Base-by-base conservation (phyloP, 2,113 vertebrate genomes). In the Epinephelus fuscoguttatus region DNA sequence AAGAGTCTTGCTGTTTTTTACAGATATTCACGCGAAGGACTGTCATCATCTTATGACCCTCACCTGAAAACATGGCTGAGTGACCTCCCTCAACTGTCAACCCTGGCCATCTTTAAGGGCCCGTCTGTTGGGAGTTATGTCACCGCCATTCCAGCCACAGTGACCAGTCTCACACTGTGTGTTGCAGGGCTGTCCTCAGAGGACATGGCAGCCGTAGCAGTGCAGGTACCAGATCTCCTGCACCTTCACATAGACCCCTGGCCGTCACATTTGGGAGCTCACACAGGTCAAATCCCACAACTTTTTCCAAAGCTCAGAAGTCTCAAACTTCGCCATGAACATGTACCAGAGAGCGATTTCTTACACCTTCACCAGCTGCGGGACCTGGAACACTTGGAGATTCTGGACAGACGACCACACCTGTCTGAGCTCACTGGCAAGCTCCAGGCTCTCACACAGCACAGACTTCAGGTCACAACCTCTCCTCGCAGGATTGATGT, bases 301-400 rank as follows among this genome's bases (percentile, higher is more conserved):
- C 89, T 93, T 1, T 94, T 93, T 19, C 91, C 91, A 5, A 84
- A 83, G 19, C 91, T 94, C 61, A 82, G 18, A 63, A 84, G 70
- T 62, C 84, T 94, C 3, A 89, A 74, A 63, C 30, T 93, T n/a
- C 75, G 88, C 25, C 66, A 60, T 0, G 63, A 76, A 8, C n/a
- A 61, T 2, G 78, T 93, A 3, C 70, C 68, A 2, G 83, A 92
- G 50, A 42, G 63, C 4, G 70, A 83, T 14, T 76, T 93, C 55
- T 70, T 93, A 4, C 8, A 10, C 10, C 84, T 94, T 33, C 80
- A 67, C 61, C 66, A 47, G 42, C 84, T 93, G 55, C 60, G 57
- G 64, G 60, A 91, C 40, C 74, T 94, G 70, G 42, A 68, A 10
- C 18, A 78, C 49, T 8, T 94, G 75, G 88, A 93, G 83, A 45